Evolutionary conservation across 2,113 vertebrate species (phyloP), one percentile per base, ranked within the genome.

Genomic region (Lasiurus borealis): DNA sequence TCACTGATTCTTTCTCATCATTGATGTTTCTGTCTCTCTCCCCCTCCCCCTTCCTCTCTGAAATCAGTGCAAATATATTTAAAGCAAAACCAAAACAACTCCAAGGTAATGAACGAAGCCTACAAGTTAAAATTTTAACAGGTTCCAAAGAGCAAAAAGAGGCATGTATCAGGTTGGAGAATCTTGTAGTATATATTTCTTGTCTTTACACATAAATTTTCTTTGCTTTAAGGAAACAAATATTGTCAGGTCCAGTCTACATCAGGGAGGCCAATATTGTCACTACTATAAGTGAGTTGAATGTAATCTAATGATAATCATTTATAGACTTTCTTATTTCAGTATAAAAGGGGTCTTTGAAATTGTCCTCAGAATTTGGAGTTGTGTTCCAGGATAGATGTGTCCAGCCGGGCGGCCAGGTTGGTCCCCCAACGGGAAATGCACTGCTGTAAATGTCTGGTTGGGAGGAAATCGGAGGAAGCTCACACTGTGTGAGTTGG

Each of bases 181-280:
- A 72, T 90, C 68, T 96, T 77, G 25, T 71, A 40, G 19, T 86
- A 13, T 80, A 9, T 82, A 34, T 93, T 66, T 21, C 57, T 46
- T 94, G 8, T 64, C 36, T 89, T 76, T 89, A 59, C 36, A 46
- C 52, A 34, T n/a, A 66, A 31, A 52, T 71, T 94, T 96, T 59
- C 31, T 96, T 88, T 93, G 54, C 48, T 95, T 96, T 93, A 88
- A 62, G 80, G 68, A 75, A 88, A 91, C 54, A 92, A 64, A 52
- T 10, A 34, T 91, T 93, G 50, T 62, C 87, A 88, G 86, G 73
- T 71, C 31, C 75, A 86, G 44, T 52, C 3, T 91, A 8, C 5
- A 48, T 40, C 27, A 0, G 23, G 31, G 48, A 6, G n/a, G 31
- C 31, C 54, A 71, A 2, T 82, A 48, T 80, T 91, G 23, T 84